A percentile compares a stretch with the other conserved stretches of the same genome.
These are phyloP conservation scores for Chironomus striatipennis DNA, from an alignment of 1,140 invertebrate genomes.

Conservation along the genomic window DNA sequence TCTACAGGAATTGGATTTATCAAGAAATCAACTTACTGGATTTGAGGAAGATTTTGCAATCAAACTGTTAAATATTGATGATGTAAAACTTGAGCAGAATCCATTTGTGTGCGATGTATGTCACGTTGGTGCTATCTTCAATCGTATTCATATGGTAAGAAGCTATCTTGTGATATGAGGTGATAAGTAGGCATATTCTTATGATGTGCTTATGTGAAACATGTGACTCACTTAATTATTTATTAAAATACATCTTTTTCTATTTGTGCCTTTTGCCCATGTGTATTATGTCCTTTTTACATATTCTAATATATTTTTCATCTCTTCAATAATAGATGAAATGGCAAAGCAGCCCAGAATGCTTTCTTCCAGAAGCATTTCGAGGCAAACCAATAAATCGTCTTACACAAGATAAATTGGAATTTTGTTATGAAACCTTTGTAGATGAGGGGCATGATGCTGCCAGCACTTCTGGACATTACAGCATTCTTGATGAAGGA, in stretches of 20 bases:
- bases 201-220: too few relatives aligned
- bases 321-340: slow-evolving; percentile 31
- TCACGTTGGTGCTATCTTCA: slow-evolving; percentile 43
- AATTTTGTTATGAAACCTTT: slow-evolving; percentile 38
- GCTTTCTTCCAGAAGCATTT: slow-evolving; percentile 37
- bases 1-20: slow-evolving; percentile 47
- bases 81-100: slow-evolving; percentile 49
- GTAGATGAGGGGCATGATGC: slow-evolving; percentile 40
- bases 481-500: slow-evolving; percentile 40
- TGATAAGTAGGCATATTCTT: too few relatives aligned
- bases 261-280: not conserved
- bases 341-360: slow-evolving; percentile 36
- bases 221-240: too few relatives aligned
- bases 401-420: slow-evolving; percentile 35
- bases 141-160: slow-evolving; percentile 38
- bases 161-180: not conserved
- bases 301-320: slow-evolving; percentile 12
- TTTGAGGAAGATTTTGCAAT: slow-evolving; percentile 45
- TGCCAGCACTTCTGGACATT: slow-evolving; percentile 36
- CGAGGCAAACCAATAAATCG: slow-evolving; percentile 38
- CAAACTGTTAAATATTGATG: slow-evolving; percentile 40
- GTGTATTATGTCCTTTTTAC: not conserved
- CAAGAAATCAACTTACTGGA: slow-evolving; percentile 49
- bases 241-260: too few relatives aligned
- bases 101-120: slow-evolving; percentile 58